Evolutionary conservation across 35 echinoderm and acorn worm species (phyloP), one percentile per base, ranked within the genome.

Genomic region (Diadema setosum): DNA sequence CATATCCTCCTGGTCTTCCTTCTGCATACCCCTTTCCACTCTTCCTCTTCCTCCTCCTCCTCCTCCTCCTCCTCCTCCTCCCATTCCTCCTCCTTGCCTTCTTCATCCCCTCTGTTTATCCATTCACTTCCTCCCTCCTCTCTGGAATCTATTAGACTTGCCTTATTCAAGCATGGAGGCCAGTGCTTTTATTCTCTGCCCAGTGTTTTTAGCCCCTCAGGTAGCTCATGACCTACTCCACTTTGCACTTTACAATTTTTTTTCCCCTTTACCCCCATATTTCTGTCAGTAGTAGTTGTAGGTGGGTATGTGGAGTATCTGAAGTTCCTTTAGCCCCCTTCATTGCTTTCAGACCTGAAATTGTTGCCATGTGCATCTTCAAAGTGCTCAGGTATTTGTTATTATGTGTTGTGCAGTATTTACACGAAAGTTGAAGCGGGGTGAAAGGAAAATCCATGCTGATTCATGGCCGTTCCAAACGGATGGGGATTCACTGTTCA

Each of bases 181-280:
- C 63, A 26, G 11, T 67, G 21, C 63, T 34, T 33, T 32, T 33
- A 67, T 67, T 67, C 8, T 26, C 63, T 78, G 73, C 73, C 73
- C 73, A 78, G 73, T 78, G 73, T 78, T 78, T 78, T 44, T 78
- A 78, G 35, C 73, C 73, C 73, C 73, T 78, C 35, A 26, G 73
- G 73, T 78, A 78, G 73, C 73, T 78, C 37, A 39, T 78, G 73
- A 78, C 0, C 73, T 36, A n/a, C 44, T 11, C 40, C 3, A n/a
- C 27, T 2, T 44, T 78, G 73, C 73, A 78, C 73, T 78, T 78
- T 78, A 8, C 73, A 18, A 21, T 36, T 41, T 36, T 35, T 41
- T 36, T 78, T 78, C 44, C 73, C 7, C 25, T 43, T 78, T 78
- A 9, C 21, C 44, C 73, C 40, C 35, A 78, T 78, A 35, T 75